Base-by-base conservation (phyloP, 2,113 vertebrate species). In the Erinaceus europaeus region DNA sequence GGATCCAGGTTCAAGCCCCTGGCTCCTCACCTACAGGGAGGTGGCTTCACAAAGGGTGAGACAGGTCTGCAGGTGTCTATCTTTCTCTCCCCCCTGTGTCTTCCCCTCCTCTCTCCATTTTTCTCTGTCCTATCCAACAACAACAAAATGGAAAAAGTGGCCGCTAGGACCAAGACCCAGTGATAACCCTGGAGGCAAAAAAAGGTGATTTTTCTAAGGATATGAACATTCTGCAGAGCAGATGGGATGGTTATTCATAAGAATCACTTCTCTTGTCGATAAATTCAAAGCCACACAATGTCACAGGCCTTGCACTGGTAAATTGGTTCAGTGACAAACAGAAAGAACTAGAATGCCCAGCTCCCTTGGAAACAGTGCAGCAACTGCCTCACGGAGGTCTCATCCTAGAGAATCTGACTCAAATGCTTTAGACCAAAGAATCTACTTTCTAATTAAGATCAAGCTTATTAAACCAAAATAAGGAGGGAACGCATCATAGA, bases 361-460 rank as follows among this genome's bases (percentile, higher is more conserved):
- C 57, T 86, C 27, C 34, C 25, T 59, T 42, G 25, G n/a, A 89
- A 18, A 84, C 4, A 73, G 53, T 50, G 18, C 89, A 73, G 6
- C 64, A 86, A n/a, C 25, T 59, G 64, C 59, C 73, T 9, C 5
- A 2, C 48, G 8, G 48, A 57, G 6, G n/a, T 71, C 53, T 42
- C 78, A 72, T 67, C 46, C 62, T 85, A 80, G 21, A 62, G n/a
- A 64, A 62, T 52, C 53, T 71, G 34, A 55, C 42, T 69, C 34
- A 36, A 94, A 80, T 62, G 34, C 44, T 34, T 93, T 32, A 73
- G 27, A 68, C 21, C 59, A 88, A 91, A 90, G n/a, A 88, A 53
- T 62, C 14, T 65, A 42, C 80, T 87, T 92, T 86, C 44, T 86
- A 86, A 86, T 90, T 86, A 40, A 90, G 87, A 93, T 55, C 48